A percentile compares a stretch with the other conserved stretches of the same genome.
Evolutionary conservation across 2,888 invertebrate species (phyloP).

Genomic region (Urechis unicinctus): DNA sequence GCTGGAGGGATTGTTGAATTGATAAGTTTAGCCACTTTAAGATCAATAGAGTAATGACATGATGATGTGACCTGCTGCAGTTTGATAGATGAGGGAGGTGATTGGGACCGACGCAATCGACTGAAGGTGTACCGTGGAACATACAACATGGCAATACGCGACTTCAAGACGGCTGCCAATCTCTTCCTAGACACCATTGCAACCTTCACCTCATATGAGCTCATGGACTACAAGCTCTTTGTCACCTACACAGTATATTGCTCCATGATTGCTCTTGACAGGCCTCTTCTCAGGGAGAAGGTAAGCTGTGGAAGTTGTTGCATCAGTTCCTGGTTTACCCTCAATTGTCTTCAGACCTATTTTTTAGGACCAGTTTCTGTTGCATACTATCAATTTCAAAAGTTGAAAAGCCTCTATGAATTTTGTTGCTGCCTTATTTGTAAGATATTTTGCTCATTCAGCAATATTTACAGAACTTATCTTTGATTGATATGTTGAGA

Average conservation of each 20-base stretch:
- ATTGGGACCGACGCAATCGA: constrained; percentile 97
- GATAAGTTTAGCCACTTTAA: no score
- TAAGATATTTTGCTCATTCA: neutral
- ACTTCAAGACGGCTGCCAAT: constrained; percentile 88
- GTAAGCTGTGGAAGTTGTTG: no score
- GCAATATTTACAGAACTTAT: neutral
- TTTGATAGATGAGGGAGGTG: constrained; percentile 92
- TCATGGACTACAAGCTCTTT: constrained; percentile 93
- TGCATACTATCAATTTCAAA: no score
- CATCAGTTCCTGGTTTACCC: no score
- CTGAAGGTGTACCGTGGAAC: constrained; percentile 84
- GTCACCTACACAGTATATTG: constrained; percentile 75
- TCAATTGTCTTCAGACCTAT: no score
- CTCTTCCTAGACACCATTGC: constrained; percentile 97
- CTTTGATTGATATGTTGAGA: neutral
- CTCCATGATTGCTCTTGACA: constrained; percentile 72
- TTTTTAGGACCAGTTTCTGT: no score
- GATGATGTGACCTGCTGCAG: no score
- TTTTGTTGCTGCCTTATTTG: neutral
- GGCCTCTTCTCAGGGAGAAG: constrained; percentile 74
- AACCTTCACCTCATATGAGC: constrained; percentile 96
- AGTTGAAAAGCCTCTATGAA: no score
- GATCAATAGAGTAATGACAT: no score
- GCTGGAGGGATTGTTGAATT: no score
- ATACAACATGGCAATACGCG: constrained; percentile 90